Conservation (phyloP, 2,113 vertebrate species). For the Pica pica region DNA sequence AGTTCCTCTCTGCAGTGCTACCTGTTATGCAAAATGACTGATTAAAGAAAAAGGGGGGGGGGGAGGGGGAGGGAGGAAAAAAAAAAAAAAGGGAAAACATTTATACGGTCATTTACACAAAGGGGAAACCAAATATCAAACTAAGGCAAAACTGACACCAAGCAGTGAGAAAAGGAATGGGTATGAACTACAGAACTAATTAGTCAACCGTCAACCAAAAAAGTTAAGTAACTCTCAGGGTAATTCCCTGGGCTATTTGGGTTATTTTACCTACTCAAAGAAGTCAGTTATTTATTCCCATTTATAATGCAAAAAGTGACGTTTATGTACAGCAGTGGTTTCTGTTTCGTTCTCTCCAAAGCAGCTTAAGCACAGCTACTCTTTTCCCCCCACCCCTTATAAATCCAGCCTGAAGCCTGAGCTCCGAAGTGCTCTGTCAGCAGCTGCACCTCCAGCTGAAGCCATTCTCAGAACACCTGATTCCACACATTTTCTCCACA, state of each 20-base stretch:
- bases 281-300: neutral
- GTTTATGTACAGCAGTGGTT: neutral
- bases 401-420: neutral
- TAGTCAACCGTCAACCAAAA: neutral
- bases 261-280: neutral
- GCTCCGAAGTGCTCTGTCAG: neutral
- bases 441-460: neutral
- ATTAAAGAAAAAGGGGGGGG: neutral
- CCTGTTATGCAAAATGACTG: neutral
- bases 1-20: neutral
- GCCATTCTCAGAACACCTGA: neutral
- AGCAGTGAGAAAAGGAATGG: neutral
- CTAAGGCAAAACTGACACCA: neutral
- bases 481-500: neutral
- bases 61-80: accelerated
- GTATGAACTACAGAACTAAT: neutral
- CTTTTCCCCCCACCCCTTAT: too few relatives aligned
- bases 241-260: neutral
- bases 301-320: neutral
- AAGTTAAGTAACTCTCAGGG: neutral
- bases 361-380: neutral
- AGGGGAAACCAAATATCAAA: neutral
- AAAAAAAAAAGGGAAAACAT: neutral
- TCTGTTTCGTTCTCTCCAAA: neutral
- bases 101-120: neutral